Percentiles rank a stretch among this genome's conserved stretches.
These are phyloP conservation scores for Phoxinus phoxinus DNA, from an alignment of 2,113 vertebrate genomes.

Conservation along the genomic window DNA sequence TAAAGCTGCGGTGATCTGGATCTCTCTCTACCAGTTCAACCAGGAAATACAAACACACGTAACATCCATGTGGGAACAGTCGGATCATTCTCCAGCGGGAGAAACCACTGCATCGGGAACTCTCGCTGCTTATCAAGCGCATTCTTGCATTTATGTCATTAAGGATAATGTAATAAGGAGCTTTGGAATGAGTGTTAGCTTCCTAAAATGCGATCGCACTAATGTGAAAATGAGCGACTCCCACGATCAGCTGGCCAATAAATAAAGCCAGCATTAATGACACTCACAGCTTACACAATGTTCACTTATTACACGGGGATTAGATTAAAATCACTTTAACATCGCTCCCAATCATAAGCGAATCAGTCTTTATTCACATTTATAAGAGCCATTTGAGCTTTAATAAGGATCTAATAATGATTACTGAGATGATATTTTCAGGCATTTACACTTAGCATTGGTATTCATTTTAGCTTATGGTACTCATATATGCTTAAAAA, in stretches of 20 bases:
- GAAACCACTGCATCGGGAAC: conserved; percentile 8
- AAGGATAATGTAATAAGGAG: conserved; percentile 45
- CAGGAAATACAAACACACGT: not conserved
- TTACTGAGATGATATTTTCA: not conserved
- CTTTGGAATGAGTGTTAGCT: conserved; percentile 47
- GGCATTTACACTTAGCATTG: not conserved
- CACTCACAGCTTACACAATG: not conserved
- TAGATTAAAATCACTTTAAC: not conserved
- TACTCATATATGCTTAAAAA: too few relatives aligned
- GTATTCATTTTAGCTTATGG: not conserved
- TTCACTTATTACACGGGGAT: not conserved
- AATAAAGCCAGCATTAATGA: conserved; percentile 11
- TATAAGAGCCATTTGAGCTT: not conserved
- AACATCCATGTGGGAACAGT: not conserved
- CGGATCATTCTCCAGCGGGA: not conserved
- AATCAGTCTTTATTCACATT: not conserved
- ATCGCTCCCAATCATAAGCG: not conserved
- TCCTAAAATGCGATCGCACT: conserved; percentile 55
- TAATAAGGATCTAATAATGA: not conserved
- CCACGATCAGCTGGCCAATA: conserved; percentile 32
- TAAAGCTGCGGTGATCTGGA: conserved; percentile 18
- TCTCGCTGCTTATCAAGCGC: conserved; percentile 42
- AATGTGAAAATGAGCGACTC: conserved; percentile 47
- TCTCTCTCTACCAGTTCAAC: not conserved
- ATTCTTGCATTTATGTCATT: conserved; percentile 59